Evolutionary conservation across 1,140 invertebrate genomes (phyloP).

Genomic region (Idris sp.): DNA sequence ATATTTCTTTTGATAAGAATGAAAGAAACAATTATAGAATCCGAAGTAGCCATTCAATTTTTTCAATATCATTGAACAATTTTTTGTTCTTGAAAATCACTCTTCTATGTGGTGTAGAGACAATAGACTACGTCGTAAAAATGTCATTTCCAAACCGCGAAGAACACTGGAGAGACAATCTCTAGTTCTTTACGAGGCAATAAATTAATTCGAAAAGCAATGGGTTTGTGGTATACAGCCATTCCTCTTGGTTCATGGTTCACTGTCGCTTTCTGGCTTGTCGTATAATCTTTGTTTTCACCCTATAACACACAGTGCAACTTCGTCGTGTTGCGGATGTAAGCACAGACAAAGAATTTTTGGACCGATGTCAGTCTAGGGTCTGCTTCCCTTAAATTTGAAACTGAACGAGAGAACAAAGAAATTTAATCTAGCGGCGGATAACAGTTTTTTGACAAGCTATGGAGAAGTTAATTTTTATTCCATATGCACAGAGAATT

Average conservation of each 20-base stretch:
- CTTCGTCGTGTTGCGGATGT: constrained; percentile 33
- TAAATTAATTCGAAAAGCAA: constrained; percentile 70
- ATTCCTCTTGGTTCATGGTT: constrained; percentile 26
- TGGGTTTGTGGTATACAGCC: constrained; percentile 45
- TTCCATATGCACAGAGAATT: too few relatives aligned
- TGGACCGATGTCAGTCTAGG: constrained; percentile 50
- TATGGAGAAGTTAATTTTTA: too few relatives aligned
- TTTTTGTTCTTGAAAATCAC: constrained; percentile 11
- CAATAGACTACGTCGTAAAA: constrained; percentile 69
- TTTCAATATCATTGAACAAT: too few relatives aligned
- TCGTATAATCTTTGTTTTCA: constrained; percentile 53
- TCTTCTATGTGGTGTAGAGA: constrained; percentile 34
- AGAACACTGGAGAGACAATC: constrained; percentile 62
- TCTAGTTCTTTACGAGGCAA: constrained; percentile 67
- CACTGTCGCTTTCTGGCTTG: constrained; percentile 48
- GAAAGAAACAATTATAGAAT: too few relatives aligned
- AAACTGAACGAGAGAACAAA: constrained; percentile 40
- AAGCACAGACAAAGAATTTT: constrained; percentile 57
- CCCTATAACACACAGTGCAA: constrained; percentile 38
- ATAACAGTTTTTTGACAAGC: constrained; percentile 13
- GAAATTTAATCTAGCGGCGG: neutral
- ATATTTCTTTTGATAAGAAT: too few relatives aligned
- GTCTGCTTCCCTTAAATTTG: constrained; percentile 45
- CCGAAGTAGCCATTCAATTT: too few relatives aligned
- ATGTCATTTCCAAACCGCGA: constrained; percentile 69